A percentile compares a stretch with the other conserved stretches of the same genome.
Conservation (phyloP, 2,113 vertebrate species). For the Numenius arquata region DNA sequence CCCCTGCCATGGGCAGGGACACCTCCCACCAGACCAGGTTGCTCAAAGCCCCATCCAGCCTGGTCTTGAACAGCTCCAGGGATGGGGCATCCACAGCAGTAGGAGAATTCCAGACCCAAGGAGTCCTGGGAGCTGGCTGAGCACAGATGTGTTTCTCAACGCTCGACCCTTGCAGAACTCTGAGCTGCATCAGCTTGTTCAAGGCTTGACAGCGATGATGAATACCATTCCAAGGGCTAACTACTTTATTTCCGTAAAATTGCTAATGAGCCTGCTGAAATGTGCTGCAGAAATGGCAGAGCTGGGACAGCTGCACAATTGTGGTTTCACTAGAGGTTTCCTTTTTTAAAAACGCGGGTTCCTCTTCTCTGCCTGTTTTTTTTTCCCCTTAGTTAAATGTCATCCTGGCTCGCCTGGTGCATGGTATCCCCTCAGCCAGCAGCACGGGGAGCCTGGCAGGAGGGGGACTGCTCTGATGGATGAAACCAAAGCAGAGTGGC, state of each 20-base stretch:
- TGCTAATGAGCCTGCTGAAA: background rate
- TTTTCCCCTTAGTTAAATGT: background rate
- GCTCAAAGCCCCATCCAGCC: too few species aligned
- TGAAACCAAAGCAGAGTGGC: background rate
- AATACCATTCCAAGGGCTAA: background rate
- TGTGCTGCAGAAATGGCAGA: background rate
- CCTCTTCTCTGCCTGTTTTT: background rate
- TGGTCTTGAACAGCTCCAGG: too few species aligned
- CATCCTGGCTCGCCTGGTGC: background rate
- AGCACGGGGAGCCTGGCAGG: background rate
- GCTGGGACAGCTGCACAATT: constrained; percentile 25
- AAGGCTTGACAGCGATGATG: background rate
- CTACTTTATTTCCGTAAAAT: background rate
- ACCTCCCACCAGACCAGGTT: too few species aligned
- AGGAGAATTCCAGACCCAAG: background rate
- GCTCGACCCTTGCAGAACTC: background rate
- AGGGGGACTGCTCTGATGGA: background rate
- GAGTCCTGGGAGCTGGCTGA: background rate
- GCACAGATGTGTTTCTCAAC: background rate
- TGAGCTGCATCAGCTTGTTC: background rate
- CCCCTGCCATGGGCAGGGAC: too few species aligned
- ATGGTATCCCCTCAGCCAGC: background rate
- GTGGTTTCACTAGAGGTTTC: constrained; percentile 25
- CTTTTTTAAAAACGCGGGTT: background rate
- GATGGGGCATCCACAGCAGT: too few species aligned